These are phyloP conservation scores for Melopsittacus undulatus DNA, from an alignment of 2,797 vertebrate species.

Conservation along the genomic window DNA sequence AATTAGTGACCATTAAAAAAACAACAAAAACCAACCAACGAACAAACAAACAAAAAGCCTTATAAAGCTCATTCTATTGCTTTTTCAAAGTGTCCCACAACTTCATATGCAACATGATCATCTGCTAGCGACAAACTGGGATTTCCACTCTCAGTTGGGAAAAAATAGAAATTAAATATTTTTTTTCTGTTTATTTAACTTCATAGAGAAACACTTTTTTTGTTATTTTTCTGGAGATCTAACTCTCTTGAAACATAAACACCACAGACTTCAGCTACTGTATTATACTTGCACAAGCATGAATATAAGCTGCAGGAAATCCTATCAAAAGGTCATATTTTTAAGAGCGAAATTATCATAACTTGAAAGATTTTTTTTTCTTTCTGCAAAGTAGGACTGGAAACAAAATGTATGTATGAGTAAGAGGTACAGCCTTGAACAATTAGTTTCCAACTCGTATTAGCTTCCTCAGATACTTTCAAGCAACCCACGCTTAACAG, in stretches of 20 bases:
- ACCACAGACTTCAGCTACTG: not conserved
- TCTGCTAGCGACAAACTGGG: not conserved
- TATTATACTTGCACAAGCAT: not conserved
- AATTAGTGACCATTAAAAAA: not conserved
- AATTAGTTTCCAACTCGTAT: not conserved
- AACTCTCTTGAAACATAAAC: not conserved
- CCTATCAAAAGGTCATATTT: conserved; percentile 32
- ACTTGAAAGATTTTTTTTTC: not conserved
- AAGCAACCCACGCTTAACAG: not conserved
- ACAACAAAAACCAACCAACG: not conserved
- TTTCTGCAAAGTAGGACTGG: not conserved
- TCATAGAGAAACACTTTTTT: not conserved
- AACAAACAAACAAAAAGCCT: not conserved
- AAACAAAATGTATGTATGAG: not conserved
- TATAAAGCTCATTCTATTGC: not conserved
- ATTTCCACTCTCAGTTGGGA: not conserved
- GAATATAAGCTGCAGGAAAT: not conserved
- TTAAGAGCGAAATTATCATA: conserved; percentile 56
- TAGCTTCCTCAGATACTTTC: not conserved
- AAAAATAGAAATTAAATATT: not conserved
- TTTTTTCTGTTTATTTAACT: not conserved
- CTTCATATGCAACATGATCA: rapidly evolving
- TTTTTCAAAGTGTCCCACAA: not conserved
- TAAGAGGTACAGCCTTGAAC: not conserved
- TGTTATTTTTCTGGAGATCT: not conserved